Evolutionary conservation across 1,140 invertebrate species (phyloP).

Genomic region (Tachypleus tridentatus): DNA sequence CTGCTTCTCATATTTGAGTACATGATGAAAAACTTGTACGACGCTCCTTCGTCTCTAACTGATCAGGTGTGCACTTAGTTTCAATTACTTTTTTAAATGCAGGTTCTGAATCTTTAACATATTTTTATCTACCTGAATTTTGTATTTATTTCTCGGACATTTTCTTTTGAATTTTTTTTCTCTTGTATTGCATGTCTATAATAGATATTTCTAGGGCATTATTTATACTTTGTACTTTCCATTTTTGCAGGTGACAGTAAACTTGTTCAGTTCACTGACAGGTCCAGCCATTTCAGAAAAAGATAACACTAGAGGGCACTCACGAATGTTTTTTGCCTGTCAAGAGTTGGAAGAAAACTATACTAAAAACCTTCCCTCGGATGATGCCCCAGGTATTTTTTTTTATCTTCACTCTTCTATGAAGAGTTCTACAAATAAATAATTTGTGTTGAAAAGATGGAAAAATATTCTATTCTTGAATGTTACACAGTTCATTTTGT

Average conservation of each 20-base stretch:
- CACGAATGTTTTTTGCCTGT: conserved; percentile 58
- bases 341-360: conserved; percentile 68
- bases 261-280: background rate
- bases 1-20: conserved; percentile 86
- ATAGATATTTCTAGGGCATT: no score
- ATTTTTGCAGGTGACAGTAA: no score
- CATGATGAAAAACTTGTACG: conserved; percentile 87
- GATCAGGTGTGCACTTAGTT: conserved; percentile 35
- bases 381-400: conserved; percentile 46
- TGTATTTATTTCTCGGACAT: no score
- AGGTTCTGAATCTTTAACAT: no score
- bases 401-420: conserved; percentile 7
- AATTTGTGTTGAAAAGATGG: no score
- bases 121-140: no score
- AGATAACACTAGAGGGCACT: conserved; percentile 42
- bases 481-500: no score
- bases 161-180: no score
- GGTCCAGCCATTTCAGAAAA: conserved; percentile 20
- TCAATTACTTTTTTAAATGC: no score
- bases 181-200: no score
- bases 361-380: conserved; percentile 52
- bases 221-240: no score
- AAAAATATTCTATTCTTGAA: no score
- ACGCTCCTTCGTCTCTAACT: conserved; percentile 43
- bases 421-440: conserved; percentile 9